phyloP scores from a whole-genome alignment of 2,113 vertebrate species.

The Protomyctophum bolini region DNA sequence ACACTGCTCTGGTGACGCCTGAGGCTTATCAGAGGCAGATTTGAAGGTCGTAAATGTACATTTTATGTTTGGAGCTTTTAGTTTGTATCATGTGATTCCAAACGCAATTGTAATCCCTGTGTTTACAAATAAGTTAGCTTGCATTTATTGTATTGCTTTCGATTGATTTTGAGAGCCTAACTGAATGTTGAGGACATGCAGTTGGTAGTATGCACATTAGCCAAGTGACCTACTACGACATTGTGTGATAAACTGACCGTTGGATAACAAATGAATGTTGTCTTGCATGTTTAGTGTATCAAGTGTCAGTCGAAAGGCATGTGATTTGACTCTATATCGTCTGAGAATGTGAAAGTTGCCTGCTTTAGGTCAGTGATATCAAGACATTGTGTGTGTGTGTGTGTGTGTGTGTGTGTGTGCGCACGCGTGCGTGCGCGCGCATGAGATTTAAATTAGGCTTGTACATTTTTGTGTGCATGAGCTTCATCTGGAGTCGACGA shows the following conservation, averaged over 20 bases:
- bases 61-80: too few relatives aligned
- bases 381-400: not conserved
- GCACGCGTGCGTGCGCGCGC: too few relatives aligned
- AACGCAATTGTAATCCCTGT: too few relatives aligned
- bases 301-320: not conserved
- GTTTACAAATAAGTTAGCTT: too few relatives aligned
- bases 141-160: not conserved
- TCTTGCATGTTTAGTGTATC: too few relatives aligned
- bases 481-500: too few relatives aligned
- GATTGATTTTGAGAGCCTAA: not conserved
- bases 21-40: not conserved
- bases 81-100: too few relatives aligned
- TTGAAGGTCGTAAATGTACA: not conserved
- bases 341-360: not conserved
- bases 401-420: not conserved
- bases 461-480: too few relatives aligned
- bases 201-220: not conserved
- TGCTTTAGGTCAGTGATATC: not conserved
- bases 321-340: not conserved
- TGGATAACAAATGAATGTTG: not conserved
- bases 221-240: not conserved
- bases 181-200: not conserved
- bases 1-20: too few relatives aligned
- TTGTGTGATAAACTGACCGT: not conserved
- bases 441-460: too few relatives aligned